Evolutionary conservation across 2,113 vertebrate genomes (phyloP).

Genomic region (Equus przewalskii): DNA sequence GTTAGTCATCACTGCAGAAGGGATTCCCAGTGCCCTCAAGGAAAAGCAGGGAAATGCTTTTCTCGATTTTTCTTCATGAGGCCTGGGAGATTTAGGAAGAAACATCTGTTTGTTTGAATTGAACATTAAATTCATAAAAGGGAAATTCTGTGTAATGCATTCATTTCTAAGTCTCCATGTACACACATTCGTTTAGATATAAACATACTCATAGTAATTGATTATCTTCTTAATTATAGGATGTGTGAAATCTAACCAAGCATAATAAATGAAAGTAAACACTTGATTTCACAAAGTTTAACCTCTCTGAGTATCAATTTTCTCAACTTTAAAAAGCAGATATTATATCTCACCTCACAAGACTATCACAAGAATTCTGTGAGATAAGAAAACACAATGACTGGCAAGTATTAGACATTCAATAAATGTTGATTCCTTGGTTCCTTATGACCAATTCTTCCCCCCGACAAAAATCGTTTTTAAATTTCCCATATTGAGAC

Average conservation of each 20-base stretch:
- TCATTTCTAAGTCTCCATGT: conserved; percentile 39
- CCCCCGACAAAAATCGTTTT: not conserved
- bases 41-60: conserved; percentile 24
- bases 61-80: conserved; percentile 20
- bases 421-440: not conserved
- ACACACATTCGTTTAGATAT: conserved; percentile 5
- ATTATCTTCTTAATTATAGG: conserved; percentile 49
- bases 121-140: conserved; percentile 40
- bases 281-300: not conserved
- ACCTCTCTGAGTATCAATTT: not conserved
- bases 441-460: not conserved
- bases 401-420: not conserved
- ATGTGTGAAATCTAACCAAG: not conserved
- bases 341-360: not conserved
- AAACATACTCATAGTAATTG: conserved; percentile 15
- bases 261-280: conserved; percentile 46
- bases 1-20: conserved; percentile 27
- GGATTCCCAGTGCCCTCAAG: not conserved
- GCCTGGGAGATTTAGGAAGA: conserved; percentile 5
- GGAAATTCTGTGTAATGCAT: conserved; percentile 26
- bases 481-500: not conserved
- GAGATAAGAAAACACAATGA: not conserved
- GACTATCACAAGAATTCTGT: not conserved
- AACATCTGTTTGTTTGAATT: conserved; percentile 2
- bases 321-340: conserved; percentile 24